Conservation (phyloP, 2,888 invertebrate genomes). For the Apeira syringaria region DNA sequence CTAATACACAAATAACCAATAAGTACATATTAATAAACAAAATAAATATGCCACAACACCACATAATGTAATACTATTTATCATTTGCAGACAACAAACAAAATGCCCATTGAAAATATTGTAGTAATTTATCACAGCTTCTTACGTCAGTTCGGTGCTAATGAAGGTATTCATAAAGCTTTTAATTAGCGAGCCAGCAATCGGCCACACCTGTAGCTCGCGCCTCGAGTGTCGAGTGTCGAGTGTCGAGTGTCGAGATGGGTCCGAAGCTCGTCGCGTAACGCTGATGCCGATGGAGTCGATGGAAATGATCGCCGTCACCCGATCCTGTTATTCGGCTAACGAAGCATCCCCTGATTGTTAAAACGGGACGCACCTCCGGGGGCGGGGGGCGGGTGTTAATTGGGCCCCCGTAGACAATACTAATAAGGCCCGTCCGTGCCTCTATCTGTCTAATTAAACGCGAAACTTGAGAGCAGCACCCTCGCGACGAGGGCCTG, state of each 20-base stretch:
- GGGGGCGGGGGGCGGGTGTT: constrained; percentile 77
- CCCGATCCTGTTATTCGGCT: constrained; percentile 78
- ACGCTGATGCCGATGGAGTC: constrained; percentile 26
- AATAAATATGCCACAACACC: too few relatives aligned
- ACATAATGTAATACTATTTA: too few relatives aligned
- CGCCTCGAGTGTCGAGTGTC: neutral
- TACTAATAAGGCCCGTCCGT: constrained; percentile 83
- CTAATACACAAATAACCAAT: too few relatives aligned
- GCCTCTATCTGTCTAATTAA: constrained; percentile 83
- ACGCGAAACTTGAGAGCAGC: constrained; percentile 83
- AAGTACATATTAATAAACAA: too few relatives aligned
- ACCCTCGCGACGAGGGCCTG: constrained; percentile 78
- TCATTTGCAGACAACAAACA: constrained; percentile 8
- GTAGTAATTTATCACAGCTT: constrained; percentile 20
- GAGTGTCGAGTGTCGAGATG: neutral
- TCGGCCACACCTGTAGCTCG: constrained; percentile 42
- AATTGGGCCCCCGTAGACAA: constrained; percentile 84
- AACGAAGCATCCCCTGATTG: constrained; percentile 82
- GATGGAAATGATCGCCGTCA: constrained; percentile 47
- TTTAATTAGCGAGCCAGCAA: constrained; percentile 34
- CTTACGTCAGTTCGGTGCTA: constrained; percentile 25
- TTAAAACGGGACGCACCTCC: constrained; percentile 80
- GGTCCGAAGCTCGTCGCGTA: neutral
- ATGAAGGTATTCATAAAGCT: constrained; percentile 28
- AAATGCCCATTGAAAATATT: constrained; percentile 8